Evolutionary conservation across 2,888 invertebrate genomes (phyloP).

Genomic region (Melanchra persicariae): DNA sequence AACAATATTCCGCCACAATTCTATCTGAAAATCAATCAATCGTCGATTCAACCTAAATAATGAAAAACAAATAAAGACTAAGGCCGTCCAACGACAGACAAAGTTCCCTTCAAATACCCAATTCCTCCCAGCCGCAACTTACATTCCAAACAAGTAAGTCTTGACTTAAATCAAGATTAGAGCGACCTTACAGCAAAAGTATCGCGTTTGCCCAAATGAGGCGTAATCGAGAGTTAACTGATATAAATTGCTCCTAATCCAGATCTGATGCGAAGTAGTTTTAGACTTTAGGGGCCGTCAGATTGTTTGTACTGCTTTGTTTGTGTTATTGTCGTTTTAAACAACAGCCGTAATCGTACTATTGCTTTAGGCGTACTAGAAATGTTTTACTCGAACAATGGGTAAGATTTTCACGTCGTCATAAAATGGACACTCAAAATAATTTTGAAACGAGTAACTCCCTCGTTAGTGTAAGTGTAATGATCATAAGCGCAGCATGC

Average conservation of each 20-base stretch:
- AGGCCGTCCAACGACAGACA: slow-evolving; percentile 18
- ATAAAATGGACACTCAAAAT: not conserved
- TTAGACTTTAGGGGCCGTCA: slow-evolving; percentile 56
- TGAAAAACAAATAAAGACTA: slow-evolving; percentile 34
- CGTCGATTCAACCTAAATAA: slow-evolving; percentile 14
- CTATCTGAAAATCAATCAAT: not conserved
- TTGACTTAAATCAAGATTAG: slow-evolving; percentile 62
- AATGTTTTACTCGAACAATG: not conserved
- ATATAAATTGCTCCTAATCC: slow-evolving; percentile 59
- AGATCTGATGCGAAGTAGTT: slow-evolving; percentile 56
- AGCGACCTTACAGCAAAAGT: slow-evolving; percentile 50
- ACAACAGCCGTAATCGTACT: slow-evolving; percentile 20
- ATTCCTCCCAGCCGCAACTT: slow-evolving; percentile 29
- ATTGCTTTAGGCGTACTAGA: slow-evolving; percentile 2
- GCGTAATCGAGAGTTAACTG: slow-evolving; percentile 60
- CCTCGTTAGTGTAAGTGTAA: not conserved
- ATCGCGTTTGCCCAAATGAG: slow-evolving; percentile 59
- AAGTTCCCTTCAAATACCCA: slow-evolving; percentile 17
- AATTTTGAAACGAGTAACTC: not conserved
- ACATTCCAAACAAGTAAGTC: slow-evolving; percentile 55
- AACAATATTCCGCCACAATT: not conserved
- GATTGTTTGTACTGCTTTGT: slow-evolving; percentile 55
- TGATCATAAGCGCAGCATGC: no score
- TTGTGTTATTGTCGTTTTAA: slow-evolving; percentile 50
- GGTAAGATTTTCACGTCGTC: not conserved